Base-by-base conservation (phyloP, 2,113 vertebrate species). In the Tachuris rubrigastra region DNA sequence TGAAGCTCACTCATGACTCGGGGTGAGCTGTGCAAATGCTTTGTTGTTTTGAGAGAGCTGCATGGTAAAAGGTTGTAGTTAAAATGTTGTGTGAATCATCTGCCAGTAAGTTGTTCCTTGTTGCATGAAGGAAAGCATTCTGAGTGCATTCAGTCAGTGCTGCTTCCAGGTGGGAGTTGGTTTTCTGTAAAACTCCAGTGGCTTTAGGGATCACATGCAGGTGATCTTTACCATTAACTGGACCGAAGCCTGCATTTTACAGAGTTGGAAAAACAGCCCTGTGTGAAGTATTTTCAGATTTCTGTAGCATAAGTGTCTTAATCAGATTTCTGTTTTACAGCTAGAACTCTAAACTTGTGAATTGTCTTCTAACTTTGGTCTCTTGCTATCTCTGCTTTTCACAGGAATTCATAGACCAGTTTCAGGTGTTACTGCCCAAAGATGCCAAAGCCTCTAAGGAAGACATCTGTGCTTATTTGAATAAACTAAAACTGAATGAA, bases 331-430 rank as follows among this genome's bases (percentile, higher is more conserved):
- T 46, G 0, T 72, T 73, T 42, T 52, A 41, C 35, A 77, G 28
- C 22, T 77, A 30, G 28, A 85, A 59, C 25, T 52, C 21, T 69
- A 7, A 69, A 78, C 9, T 52, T 71, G 20, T 46, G 68, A 77
- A 20, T 25, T 86, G 22, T 18, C 39, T 79, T 85, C 53, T 83
- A 16, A 93, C 14, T 72, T 65, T 50, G 31, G 7, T 91, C 44
- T 88, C 65, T 75, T 91, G 14, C 18, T 90, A 27, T 58, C 39
- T 94, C 35, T 85, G n/a, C 41, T 62, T 85, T 82, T 53, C 53
- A 24, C 92, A 99, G 99, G 99, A 99, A 75, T 99, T 99, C 92
- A 96, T 98, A 2, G 98, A 99, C 84, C 99, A 99, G 67, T 99
- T 99, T 96, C 98, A 99, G 87, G 99, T 99, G 58, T 96, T 99